Evolutionary conservation across 1,140 invertebrate genomes (phyloP).

Genomic region (Agraylea sexmaculata): DNA sequence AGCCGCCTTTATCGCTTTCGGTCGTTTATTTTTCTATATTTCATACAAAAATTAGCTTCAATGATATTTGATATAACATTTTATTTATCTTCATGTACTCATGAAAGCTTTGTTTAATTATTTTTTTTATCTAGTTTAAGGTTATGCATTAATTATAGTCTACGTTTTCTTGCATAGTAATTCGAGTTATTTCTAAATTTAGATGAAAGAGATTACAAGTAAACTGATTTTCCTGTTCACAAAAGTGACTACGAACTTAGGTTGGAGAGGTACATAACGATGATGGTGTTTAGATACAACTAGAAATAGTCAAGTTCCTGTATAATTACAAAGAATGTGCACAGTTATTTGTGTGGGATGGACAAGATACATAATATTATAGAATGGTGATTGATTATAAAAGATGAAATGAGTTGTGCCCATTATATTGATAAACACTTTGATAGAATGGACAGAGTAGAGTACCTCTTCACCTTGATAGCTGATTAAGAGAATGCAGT

Average conservation of each 20-base stretch:
- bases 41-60: constrained; percentile 24
- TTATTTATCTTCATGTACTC: constrained; percentile 22
- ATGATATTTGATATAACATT: constrained; percentile 23
- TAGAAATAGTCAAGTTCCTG: too few species aligned
- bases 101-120: constrained; percentile 22
- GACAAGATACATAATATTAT: too few species aligned
- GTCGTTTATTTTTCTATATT: constrained; percentile 20
- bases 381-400: too few species aligned
- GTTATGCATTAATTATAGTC: constrained; percentile 23
- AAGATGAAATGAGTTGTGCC: constrained; percentile 18
- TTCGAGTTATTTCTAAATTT: constrained; percentile 30
- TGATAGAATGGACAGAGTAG: constrained; percentile 11
- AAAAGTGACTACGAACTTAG: constrained; percentile 18
- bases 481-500: constrained; percentile 21
- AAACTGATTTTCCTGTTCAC: constrained; percentile 9
- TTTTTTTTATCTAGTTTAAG: constrained; percentile 23
- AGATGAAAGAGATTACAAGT: constrained; percentile 21
- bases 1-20: too few species aligned
- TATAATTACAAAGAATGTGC: too few species aligned
- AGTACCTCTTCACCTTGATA: constrained; percentile 20
- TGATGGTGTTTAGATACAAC: too few species aligned
- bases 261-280: constrained; percentile 21
- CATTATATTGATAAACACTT: constrained; percentile 14
- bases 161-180: constrained; percentile 28
- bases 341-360: too few species aligned